Evolutionary conservation across 2,113 vertebrate species (phyloP).

Genomic region (Eudyptes chrysolophus): DNA sequence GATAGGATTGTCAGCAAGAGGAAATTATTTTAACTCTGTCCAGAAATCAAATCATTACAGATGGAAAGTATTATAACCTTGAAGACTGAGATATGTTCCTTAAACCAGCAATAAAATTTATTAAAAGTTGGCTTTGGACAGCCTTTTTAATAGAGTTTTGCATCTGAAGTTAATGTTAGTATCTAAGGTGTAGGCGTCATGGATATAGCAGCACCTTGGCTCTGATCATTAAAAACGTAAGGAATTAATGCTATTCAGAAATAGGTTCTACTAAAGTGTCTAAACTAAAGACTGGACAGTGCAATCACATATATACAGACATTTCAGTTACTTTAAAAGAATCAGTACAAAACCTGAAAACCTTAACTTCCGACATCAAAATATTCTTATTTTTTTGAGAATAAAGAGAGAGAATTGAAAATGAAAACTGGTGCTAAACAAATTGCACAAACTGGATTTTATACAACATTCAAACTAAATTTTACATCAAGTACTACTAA

Average conservation of each 20-base stretch:
- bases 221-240: background rate
- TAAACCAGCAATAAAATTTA: background rate
- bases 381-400: background rate
- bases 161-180: background rate
- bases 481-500: background rate
- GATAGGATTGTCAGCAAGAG: conserved; percentile 27
- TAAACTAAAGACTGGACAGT: background rate
- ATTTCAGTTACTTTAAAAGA: background rate
- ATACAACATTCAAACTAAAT: background rate
- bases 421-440: background rate
- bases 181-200: background rate
- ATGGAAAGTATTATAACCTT: background rate
- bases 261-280: background rate
- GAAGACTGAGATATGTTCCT: background rate
- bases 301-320: background rate
- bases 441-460: background rate
- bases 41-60: background rate
- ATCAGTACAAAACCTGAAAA: background rate
- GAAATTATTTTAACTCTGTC: conserved; percentile 5
- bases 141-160: background rate
- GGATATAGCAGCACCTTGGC: background rate
- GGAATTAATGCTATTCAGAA: background rate
- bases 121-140: background rate
- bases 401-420: background rate
- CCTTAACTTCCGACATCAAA: background rate